Evolutionary conservation across 2,113 vertebrate species (phyloP).

Genomic region (Eudyptes chrysolophus): DNA sequence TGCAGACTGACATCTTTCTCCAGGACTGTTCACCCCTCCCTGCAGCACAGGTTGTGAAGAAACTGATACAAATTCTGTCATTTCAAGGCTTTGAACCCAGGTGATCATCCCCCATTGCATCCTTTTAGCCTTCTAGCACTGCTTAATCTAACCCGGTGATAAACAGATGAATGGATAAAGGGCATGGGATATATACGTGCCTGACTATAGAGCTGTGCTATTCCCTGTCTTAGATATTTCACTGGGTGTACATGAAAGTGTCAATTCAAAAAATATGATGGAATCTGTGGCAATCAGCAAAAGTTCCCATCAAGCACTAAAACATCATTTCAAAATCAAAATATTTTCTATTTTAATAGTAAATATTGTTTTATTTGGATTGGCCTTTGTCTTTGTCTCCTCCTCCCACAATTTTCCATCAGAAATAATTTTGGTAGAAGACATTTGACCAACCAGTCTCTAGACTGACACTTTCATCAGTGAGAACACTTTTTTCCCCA

Average conservation of each 20-base stretch:
- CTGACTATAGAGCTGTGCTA: not conserved
- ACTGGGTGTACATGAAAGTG: not conserved
- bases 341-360: not conserved
- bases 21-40: not conserved
- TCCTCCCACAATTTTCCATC: not conserved
- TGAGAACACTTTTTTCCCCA: not conserved
- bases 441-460: not conserved
- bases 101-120: not conserved
- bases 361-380: not conserved
- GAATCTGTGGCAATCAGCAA: not conserved
- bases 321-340: not conserved
- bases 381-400: not conserved
- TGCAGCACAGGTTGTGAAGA: not conserved
- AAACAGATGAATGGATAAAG: not conserved
- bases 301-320: not conserved
- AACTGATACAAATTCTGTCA: not conserved
- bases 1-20: not conserved
- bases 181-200: not conserved
- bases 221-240: not conserved
- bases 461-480: not conserved
- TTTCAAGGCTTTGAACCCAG: not conserved
- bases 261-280: not conserved
- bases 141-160: not conserved
- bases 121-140: not conserved
- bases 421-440: not conserved